phyloP scores from a whole-genome alignment of 2,888 invertebrate species.

The Trichopoda pennipes region DNA sequence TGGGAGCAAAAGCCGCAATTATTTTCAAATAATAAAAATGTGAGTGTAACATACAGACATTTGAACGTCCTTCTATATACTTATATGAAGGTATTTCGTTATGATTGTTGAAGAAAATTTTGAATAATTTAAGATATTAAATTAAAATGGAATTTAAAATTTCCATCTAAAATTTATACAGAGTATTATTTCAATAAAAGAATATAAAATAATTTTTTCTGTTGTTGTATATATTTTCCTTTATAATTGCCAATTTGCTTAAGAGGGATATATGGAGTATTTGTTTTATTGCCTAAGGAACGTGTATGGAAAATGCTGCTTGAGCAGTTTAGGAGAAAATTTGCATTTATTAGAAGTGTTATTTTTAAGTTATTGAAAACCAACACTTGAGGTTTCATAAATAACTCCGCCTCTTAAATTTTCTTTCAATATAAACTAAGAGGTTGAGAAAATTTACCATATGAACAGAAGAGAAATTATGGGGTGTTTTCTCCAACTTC shows the following conservation, averaged over 20 bases:
- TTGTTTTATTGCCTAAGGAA: slow-evolving; percentile 15
- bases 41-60: neutral
- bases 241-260: slow-evolving; percentile 48
- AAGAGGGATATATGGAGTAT: slow-evolving; percentile 28
- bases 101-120: slow-evolving; percentile 4
- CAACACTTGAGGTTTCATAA: slow-evolving; percentile 51
- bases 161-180: neutral
- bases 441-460: slow-evolving; percentile 16
- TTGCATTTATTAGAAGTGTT: slow-evolving; percentile 62
- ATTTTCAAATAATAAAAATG: slow-evolving; percentile 11
- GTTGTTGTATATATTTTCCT: neutral
- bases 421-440: neutral
- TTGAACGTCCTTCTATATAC: neutral
- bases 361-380: slow-evolving; percentile 66
- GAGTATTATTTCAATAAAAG: neutral
- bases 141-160: neutral
- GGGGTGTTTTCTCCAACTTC: slow-evolving; percentile 27
- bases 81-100: neutral
- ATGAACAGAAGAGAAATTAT: neutral
- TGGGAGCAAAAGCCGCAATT: slow-evolving; percentile 12
- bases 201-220: neutral
- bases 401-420: slow-evolving; percentile 21
- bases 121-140: slow-evolving; percentile 31
- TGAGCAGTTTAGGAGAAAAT: slow-evolving; percentile 12
- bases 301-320: slow-evolving; percentile 17